A percentile compares a stretch with the other conserved stretches of the same genome.
These are phyloP conservation scores for Fulica atra DNA, from an alignment of 2,113 vertebrate genomes.

Conservation along the genomic window DNA sequence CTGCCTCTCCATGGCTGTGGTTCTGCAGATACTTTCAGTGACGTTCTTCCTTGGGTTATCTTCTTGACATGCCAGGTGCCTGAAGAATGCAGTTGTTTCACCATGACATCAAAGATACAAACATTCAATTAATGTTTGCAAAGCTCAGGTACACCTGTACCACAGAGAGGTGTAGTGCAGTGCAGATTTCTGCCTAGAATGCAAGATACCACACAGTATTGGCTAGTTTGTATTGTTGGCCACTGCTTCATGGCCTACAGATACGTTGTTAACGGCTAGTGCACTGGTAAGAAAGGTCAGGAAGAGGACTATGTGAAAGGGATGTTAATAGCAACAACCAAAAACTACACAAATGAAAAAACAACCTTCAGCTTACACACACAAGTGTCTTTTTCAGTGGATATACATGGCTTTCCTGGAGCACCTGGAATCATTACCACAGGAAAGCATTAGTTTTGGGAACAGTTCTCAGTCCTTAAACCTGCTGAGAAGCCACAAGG, in stretches of 20 bases:
- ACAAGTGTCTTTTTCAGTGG: background rate
- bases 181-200: background rate
- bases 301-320: background rate
- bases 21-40: background rate
- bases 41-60: background rate
- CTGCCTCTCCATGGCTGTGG: background rate
- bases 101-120: background rate
- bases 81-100: background rate
- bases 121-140: background rate
- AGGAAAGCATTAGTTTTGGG: background rate
- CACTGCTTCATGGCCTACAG: background rate
- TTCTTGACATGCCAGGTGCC: background rate
- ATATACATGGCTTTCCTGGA: background rate
- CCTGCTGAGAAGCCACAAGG: background rate
- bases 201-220: background rate
- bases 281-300: background rate
- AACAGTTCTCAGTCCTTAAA: background rate
- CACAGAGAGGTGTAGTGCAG: background rate
- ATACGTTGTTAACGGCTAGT: background rate
- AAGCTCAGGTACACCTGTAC: background rate
- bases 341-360: background rate
- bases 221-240: background rate
- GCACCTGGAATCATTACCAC: background rate
- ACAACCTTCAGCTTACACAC: background rate
- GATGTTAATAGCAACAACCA: background rate